Evolutionary conservation across 1,140 invertebrate species (phyloP).

Genomic region (Anadara kagoshimensis): DNA sequence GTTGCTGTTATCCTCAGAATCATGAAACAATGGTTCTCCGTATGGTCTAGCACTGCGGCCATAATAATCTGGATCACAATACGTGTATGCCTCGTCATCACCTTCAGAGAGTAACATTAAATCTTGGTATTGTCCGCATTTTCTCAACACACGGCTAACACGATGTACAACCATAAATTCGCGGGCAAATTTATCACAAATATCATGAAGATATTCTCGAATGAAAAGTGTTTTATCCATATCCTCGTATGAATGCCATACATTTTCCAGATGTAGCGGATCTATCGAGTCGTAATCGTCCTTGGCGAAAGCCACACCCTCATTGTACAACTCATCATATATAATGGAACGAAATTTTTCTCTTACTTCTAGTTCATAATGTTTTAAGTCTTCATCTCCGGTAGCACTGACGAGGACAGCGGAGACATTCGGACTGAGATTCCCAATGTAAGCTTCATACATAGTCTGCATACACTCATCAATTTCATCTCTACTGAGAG

Average conservation of each 20-base stretch:
- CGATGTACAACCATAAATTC: constrained; percentile 70
- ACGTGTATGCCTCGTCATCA: constrained; percentile 57
- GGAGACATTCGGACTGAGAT: constrained; percentile 57
- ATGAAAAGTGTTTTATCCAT: constrained; percentile 54
- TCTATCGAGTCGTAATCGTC: constrained; percentile 49
- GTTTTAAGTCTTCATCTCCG: constrained; percentile 49
- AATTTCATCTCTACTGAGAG: constrained; percentile 60
- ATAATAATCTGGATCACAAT: constrained; percentile 60
- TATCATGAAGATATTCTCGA: constrained; percentile 57
- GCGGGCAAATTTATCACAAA: constrained; percentile 60
- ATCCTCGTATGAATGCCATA: constrained; percentile 59
- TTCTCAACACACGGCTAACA: constrained; percentile 62
- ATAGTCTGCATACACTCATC: constrained; percentile 64
- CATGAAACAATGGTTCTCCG: constrained; percentile 59
- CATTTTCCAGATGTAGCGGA: constrained; percentile 44
- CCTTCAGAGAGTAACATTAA: constrained; percentile 67
- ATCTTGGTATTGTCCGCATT: constrained; percentile 70
- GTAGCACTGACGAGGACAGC: constrained; percentile 67
- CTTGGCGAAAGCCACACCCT: constrained; percentile 57
- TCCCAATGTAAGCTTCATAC: constrained; percentile 67
- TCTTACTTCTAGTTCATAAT: constrained; percentile 56
- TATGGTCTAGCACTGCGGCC: constrained; percentile 52
- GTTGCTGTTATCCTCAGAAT: constrained; percentile 60
- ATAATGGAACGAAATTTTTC: constrained; percentile 59
- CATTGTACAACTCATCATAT: constrained; percentile 59